Percentiles rank a stretch among this genome's conserved stretches.
Conservation (phyloP, 2,113 vertebrate genomes). For the Otocyon megalotis region DNA sequence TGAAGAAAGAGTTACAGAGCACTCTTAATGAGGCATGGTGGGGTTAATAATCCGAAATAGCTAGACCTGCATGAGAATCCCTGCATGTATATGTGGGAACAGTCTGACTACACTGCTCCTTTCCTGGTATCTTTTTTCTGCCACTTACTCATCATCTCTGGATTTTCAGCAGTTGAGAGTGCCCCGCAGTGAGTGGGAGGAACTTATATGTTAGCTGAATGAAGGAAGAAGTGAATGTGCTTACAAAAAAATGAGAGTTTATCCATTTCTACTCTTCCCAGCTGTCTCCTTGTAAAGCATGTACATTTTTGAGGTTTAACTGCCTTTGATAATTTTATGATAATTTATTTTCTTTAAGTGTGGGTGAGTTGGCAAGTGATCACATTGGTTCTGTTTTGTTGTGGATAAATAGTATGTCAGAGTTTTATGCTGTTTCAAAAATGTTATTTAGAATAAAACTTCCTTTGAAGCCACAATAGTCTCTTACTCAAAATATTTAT, state of each 20-base stretch:
- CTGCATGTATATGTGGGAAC: background rate
- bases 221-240: background rate
- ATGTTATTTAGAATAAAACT: slow-evolving; percentile 78
- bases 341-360: slow-evolving; percentile 71
- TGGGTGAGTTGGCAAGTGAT: slow-evolving; percentile 65
- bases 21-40: background rate
- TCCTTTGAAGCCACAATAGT: slow-evolving; percentile 75
- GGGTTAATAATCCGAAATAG: background rate
- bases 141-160: background rate
- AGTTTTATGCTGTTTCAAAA: slow-evolving; percentile 74
- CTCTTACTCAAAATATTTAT: slow-evolving; percentile 79
- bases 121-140: background rate
- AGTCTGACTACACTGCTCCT: background rate
- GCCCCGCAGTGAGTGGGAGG: background rate
- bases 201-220: background rate
- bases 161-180: background rate
- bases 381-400: slow-evolving; percentile 70
- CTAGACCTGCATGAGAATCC: background rate
- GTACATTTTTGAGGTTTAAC: slow-evolving; percentile 64
- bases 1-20: background rate
- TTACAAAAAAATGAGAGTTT: background rate
- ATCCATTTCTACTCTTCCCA: background rate
- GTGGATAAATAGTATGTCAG: slow-evolving; percentile 77
- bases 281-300: background rate
- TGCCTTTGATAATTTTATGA: slow-evolving; percentile 68